Conservation (phyloP, 2,113 vertebrate species). For the Oryzias woworae region DNA sequence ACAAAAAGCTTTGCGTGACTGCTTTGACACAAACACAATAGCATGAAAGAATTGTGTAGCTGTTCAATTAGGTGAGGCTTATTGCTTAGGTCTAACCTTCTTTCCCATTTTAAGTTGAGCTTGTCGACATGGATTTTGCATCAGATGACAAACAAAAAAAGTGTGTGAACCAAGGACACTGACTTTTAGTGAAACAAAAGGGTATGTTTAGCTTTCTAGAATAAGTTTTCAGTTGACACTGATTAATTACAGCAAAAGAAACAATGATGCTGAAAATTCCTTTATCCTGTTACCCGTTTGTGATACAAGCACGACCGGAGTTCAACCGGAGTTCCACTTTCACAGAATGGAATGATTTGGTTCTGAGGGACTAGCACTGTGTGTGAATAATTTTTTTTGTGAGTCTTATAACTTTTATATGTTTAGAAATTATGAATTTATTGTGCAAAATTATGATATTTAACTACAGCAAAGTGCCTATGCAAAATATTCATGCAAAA, state of each 20-base stretch:
- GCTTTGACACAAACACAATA: slow-evolving; percentile 64
- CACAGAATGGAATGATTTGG: slow-evolving; percentile 1
- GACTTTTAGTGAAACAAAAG: slow-evolving; percentile 40
- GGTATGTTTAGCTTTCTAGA: slow-evolving; percentile 21
- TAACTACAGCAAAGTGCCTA: too few species aligned
- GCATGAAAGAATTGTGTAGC: slow-evolving; percentile 63
- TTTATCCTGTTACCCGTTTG: slow-evolving; percentile 2
- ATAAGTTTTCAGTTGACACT: slow-evolving; percentile 5
- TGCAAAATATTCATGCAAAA: too few species aligned
- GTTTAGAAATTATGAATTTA: too few species aligned
- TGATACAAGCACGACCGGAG: neutral
- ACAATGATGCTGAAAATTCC: slow-evolving; percentile 4
- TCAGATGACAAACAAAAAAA: slow-evolving; percentile 40
- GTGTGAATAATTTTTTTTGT: too few species aligned
- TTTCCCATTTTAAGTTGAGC: slow-evolving; percentile 28
- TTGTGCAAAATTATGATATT: too few species aligned
- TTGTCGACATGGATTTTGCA: slow-evolving; percentile 21
- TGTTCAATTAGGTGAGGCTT: slow-evolving; percentile 74
- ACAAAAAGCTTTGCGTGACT: slow-evolving; percentile 57
- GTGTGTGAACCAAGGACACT: slow-evolving; percentile 38
- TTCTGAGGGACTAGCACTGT: neutral
- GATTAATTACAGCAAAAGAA: slow-evolving; percentile 13
- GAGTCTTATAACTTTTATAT: too few species aligned
- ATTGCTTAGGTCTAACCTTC: slow-evolving; percentile 48
- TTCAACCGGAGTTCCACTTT: neutral